Base-by-base conservation (phyloP, 2,797 vertebrate species). In the Platalea minor region DNA sequence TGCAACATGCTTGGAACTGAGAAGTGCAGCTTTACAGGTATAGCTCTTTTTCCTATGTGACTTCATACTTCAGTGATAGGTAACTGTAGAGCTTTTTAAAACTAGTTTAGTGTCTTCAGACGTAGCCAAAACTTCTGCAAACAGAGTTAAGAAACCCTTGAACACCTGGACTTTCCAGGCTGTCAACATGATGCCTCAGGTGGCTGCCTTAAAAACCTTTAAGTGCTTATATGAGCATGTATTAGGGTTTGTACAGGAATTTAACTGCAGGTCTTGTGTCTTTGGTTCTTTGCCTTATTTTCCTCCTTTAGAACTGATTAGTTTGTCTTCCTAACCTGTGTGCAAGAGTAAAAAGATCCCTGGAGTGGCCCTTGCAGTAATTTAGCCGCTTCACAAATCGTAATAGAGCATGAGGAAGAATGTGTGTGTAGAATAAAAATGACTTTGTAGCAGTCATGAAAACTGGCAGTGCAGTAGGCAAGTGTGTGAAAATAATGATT, bases 1-100 rank as follows among this genome's bases (percentile, higher is more conserved):
- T 96, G 99, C 99, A 98, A 99, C 99, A 98, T 99, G 99, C 93
- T 98, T 99, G 97, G 99, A 99, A 98, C 98, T 99, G 98, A 98
- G 99, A 98, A 99, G 99, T 89, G 98, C 98, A 92, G 98, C 99
- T 97, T 98, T 99, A 97, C 99, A 99, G 99, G 99, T 99, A 98
- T 82, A 95, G 21, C 69, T 78, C 35, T 87, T 87, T 87, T 75
- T 78, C 41, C 43, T 53, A 1, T 81, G 19, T 84, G 50, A 60
- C 63, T 95, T 94, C 33, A 25, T 83, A 25, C 26, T 83, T 69
- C 16, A 51, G 43, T 57, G 43, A 68, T 8, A 67, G 35, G 13
- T 69, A 68, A 76, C 29, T 45, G 17, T 45, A 59, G 25, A 88
- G 56, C 54, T 65, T 73, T 83, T 72, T 12, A 50, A 73, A 91